A percentile compares a stretch with the other conserved stretches of the same genome.
Conservation (phyloP, 1,140 invertebrate species). For the Ylistrum balloti region DNA sequence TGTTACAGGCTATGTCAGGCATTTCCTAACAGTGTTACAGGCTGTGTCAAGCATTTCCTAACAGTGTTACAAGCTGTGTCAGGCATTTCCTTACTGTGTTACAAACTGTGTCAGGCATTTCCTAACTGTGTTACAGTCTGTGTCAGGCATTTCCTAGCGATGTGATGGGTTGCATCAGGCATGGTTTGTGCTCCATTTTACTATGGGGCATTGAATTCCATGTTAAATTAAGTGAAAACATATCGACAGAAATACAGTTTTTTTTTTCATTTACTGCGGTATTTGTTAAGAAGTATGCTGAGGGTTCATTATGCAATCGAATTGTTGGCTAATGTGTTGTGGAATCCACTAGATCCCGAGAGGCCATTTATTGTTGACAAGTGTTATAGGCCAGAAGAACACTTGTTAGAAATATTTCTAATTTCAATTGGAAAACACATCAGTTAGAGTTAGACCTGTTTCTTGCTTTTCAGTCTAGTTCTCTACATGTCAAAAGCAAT, state of each 20-base stretch:
- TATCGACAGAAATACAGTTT: background rate
- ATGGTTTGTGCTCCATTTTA: background rate
- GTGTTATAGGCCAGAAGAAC: background rate
- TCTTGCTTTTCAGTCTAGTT: background rate
- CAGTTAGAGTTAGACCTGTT: background rate
- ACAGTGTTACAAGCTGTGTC: background rate
- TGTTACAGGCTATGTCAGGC: background rate
- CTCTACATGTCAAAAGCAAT: background rate
- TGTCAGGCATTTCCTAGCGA: too few relatives aligned
- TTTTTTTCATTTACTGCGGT: background rate
- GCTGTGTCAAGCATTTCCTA: too few relatives aligned
- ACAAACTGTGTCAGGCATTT: too few relatives aligned
- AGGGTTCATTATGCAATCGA: background rate
- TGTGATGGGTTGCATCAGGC: background rate
- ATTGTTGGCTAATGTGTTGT: constrained; percentile 4
- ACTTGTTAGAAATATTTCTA: constrained; percentile 35
- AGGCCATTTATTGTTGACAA: background rate
- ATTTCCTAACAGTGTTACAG: background rate
- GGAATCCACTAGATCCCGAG: background rate
- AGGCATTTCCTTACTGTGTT: background rate
- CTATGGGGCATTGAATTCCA: constrained; percentile 3
- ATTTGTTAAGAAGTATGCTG: background rate
- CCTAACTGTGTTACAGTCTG: too few relatives aligned
- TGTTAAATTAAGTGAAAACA: constrained; percentile 34
- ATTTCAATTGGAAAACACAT: background rate